A percentile compares a stretch with the other conserved stretches of the same genome.
Conservation (phyloP, 2,888 invertebrate genomes). For the Mantis religiosa region DNA sequence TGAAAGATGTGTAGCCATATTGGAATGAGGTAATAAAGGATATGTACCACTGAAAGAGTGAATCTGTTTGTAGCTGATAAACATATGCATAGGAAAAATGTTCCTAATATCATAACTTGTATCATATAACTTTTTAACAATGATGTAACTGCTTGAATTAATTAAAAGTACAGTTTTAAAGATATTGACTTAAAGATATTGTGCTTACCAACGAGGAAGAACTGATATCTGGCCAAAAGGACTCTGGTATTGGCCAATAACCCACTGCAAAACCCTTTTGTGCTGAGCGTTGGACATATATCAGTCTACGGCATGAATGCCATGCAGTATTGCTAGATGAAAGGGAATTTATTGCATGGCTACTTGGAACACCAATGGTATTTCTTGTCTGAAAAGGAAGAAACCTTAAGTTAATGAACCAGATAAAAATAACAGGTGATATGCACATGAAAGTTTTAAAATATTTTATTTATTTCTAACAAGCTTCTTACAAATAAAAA, state of each 20-base stretch:
- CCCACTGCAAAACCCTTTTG: constrained; percentile 90
- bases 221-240: constrained; percentile 93
- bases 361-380: background rate
- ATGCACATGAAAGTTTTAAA: no score
- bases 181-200: constrained; percentile 20
- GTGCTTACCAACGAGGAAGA: constrained; percentile 68
- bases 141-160: background rate
- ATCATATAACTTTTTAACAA: no score
- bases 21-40: no score
- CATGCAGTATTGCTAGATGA: constrained; percentile 59
- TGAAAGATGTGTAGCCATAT: no score
- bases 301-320: constrained; percentile 82
- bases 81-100: no score
- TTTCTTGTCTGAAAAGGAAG: constrained; percentile 32
- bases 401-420: constrained; percentile 18
- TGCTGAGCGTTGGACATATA: constrained; percentile 87
- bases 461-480: no score
- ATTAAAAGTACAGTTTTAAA: background rate
- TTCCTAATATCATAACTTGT: no score
- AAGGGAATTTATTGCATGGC: constrained; percentile 21
- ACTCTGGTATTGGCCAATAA: constrained; percentile 98
- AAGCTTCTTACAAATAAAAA: no score
- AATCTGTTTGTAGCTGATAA: no score
- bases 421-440: no score
- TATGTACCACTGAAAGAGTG: no score